Percentiles rank a stretch among this genome's conserved stretches.
phyloP scores from a whole-genome alignment of 2,797 vertebrate species.

The Pantherophis vulpinus region DNA sequence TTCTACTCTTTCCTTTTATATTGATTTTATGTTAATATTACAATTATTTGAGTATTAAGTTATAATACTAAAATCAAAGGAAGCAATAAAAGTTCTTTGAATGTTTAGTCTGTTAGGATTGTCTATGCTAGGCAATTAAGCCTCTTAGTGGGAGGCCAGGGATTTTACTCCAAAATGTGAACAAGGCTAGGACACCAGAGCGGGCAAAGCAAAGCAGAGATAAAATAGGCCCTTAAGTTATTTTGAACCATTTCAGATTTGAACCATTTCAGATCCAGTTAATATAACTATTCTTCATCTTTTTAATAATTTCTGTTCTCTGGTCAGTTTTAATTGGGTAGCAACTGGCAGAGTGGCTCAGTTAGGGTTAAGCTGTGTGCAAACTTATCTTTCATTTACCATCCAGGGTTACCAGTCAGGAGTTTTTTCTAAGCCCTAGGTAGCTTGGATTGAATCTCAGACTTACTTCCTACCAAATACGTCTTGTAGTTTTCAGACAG shows the following conservation, averaged over 20 bases:
- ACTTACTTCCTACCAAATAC: too few species aligned
- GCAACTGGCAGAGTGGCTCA: not conserved
- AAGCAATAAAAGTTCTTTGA: not conserved
- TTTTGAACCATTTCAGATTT: not conserved
- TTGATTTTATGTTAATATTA: not conserved
- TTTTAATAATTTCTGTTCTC: not conserved
- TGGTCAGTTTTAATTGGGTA: not conserved
- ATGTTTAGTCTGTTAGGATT: not conserved
- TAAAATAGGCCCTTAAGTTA: not conserved
- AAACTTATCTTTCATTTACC: not conserved
- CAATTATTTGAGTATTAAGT: not conserved
- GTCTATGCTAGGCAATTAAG: not conserved
- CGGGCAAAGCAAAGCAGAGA: not conserved
- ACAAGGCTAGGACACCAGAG: not conserved
- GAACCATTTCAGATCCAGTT: not conserved
- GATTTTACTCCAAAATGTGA: not conserved
- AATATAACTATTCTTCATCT: not conserved
- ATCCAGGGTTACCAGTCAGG: not conserved
- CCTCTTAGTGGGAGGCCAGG: not conserved
- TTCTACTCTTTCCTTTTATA: not conserved
- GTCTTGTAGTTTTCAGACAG: not conserved
- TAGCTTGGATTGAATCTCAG: not conserved
- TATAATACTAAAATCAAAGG: not conserved
- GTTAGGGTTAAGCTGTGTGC: not conserved
- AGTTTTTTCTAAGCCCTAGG: not conserved